Base-by-base conservation (phyloP, 2,888 invertebrate species). In the Cetonia aurata region DNA sequence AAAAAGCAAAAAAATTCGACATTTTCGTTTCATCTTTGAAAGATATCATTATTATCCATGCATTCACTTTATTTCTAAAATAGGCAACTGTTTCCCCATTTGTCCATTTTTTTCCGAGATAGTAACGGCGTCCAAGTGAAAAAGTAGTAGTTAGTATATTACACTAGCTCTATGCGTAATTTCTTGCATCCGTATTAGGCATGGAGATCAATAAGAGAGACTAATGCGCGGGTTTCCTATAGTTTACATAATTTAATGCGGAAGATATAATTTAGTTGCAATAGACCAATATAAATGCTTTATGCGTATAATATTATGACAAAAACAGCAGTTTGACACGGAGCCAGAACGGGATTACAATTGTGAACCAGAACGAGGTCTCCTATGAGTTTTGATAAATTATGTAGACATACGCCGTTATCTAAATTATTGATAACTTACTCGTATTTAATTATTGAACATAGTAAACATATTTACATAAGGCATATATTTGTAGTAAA, bases 281-380 rank as follows among this genome's bases (percentile, higher is more conserved):
- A 71, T 71, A 71, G 71, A 13, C 68, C 65, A 68, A 62, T 71
- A 65, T 68, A 71, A 71, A 68, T 62, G 71, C 71, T 68, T 37
- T 46, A 55, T 67, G 67, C 71, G 62, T 71, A 53, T 46, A 52
- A 68, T 68, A 71, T 68, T 56, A 46, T 48, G 33, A 46, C 65
- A 72, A 60, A 72, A 74, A 72, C 69, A 56, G 68, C 52, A 57
- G 67, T 72, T 73, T 73, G 74, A 72, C 50, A 55, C 70, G 19
- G 69, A 65, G 74, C 74, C 74, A 74, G 71, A 71, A 74, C 33
- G 56, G 13, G 55, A 67, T 57, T 46, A 60, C 65, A 57, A 74
- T 71, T 71, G 48, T 74, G 71, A 68, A 72, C 71, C 73, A 73
- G 70, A 70, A 70, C 67, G 66, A 71, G 68, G 69, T 48, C 56